These are phyloP conservation scores for Tylochromis polylepis DNA, from an alignment of 2,113 vertebrate genomes.

Conservation along the genomic window DNA sequence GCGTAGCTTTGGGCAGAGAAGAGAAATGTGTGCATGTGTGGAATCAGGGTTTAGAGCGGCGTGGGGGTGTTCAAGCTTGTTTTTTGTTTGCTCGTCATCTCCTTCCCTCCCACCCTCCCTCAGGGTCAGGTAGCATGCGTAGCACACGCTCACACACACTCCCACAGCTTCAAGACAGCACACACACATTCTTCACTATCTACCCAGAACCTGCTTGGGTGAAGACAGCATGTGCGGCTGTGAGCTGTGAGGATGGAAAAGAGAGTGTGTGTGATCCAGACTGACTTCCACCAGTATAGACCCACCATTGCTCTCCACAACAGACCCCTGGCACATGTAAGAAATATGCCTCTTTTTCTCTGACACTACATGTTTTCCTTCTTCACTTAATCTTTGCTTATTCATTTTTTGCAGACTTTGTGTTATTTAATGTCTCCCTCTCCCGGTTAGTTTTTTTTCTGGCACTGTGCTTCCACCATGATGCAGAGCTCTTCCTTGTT, in stretches of 20 bases:
- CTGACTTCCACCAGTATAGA: conserved; percentile 79
- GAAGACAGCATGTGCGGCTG: conserved; percentile 69
- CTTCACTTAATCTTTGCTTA: neutral
- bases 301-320: conserved; percentile 58
- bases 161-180: conserved; percentile 11
- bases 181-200: conserved; percentile 42
- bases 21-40: neutral
- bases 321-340: conserved; percentile 69
- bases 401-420: neutral
- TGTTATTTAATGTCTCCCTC: neutral
- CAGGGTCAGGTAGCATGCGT: conserved; percentile 72
- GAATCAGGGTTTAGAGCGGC: neutral
- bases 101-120: neutral
- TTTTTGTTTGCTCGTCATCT: conserved; percentile 62
- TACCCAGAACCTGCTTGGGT: conserved; percentile 33
- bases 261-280: conserved; percentile 80
- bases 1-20: conserved; percentile 13
- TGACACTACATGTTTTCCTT: neutral
- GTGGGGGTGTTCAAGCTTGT: conserved; percentile 53
- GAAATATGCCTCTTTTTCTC: conserved; percentile 2
- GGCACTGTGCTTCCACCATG: neutral
- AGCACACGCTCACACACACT: conserved; percentile 38
- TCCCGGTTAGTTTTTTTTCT: neutral
- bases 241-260: conserved; percentile 74
- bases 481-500: neutral